Evolutionary conservation across 1,140 invertebrate genomes (phyloP).

Genomic region (Philaenus spumarius): DNA sequence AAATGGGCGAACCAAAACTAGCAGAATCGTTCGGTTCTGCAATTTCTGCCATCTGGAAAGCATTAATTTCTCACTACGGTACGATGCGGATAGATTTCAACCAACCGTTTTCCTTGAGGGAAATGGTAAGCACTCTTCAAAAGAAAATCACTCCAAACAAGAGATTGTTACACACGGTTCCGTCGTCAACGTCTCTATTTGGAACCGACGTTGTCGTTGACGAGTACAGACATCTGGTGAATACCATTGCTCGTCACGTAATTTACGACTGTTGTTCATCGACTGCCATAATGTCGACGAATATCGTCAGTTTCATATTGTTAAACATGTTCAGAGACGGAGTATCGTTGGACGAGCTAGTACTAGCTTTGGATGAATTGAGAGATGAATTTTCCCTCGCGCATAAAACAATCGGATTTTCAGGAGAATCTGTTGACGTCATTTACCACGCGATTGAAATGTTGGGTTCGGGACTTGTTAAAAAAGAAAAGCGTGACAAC

Average conservation of each 20-base stretch:
- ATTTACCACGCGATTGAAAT: slow-evolving; percentile 67
- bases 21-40: slow-evolving; percentile 82
- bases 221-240: slow-evolving; percentile 73
- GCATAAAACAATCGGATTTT: slow-evolving; percentile 70
- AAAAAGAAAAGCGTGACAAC: slow-evolving; percentile 43
- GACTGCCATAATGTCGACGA: slow-evolving; percentile 86
- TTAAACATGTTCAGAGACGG: slow-evolving; percentile 67
- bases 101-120: slow-evolving; percentile 86
- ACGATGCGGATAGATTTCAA: slow-evolving; percentile 87
- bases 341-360: slow-evolving; percentile 51
- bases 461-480: slow-evolving; percentile 58
- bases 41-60: slow-evolving; percentile 73
- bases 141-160: slow-evolving; percentile 4
- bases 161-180: slow-evolving; percentile 51
- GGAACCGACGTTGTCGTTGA: slow-evolving; percentile 69
- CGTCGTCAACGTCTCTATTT: slow-evolving; percentile 69
- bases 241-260: slow-evolving; percentile 78
- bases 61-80: slow-evolving; percentile 78
- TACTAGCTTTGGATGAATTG: slow-evolving; percentile 54
- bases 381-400: slow-evolving; percentile 49
- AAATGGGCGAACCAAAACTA: slow-evolving; percentile 77
- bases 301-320: slow-evolving; percentile 78
- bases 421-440: slow-evolving; percentile 62
- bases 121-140: slow-evolving; percentile 55
- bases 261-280: slow-evolving; percentile 72